phyloP scores from a whole-genome alignment of 2,888 invertebrate species.

The Diaphora mendica region DNA sequence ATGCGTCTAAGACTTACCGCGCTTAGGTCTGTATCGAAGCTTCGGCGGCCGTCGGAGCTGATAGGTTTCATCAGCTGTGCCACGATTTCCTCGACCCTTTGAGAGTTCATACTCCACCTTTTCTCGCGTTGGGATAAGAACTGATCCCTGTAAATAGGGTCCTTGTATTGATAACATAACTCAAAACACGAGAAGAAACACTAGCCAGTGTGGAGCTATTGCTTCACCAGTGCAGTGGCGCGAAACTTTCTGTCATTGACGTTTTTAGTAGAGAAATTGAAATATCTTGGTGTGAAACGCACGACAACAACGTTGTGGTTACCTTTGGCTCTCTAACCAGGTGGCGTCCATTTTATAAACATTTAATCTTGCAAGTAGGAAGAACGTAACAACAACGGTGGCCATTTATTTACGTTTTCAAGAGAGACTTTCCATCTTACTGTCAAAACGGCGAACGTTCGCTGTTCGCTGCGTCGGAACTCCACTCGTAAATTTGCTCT shows the following conservation, averaged over 20 bases:
- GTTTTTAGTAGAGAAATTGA: constrained; percentile 54
- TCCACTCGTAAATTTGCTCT: constrained; percentile 45
- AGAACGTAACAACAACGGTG: constrained; percentile 83
- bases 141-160: constrained; percentile 74
- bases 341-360: constrained; percentile 84
- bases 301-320: constrained; percentile 35
- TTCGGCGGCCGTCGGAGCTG: constrained; percentile 73
- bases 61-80: constrained; percentile 81
- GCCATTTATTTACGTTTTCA: constrained; percentile 85
- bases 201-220: constrained; percentile 51
- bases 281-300: constrained; percentile 24
- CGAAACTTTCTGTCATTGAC: constrained; percentile 79
- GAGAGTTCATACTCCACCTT: constrained; percentile 82
- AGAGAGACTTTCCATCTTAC: constrained; percentile 74
- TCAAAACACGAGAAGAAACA: constrained; percentile 59
- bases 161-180: constrained; percentile 75
- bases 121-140: constrained; percentile 68
- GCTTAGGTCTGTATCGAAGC: constrained; percentile 79
- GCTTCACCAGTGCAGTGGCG: constrained; percentile 74
- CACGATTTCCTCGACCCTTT: constrained; percentile 78
- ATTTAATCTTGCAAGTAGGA: constrained; percentile 74
- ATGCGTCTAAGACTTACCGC: constrained; percentile 66
- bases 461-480: constrained; percentile 59
- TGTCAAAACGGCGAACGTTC: constrained; percentile 63
- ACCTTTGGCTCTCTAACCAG: constrained; percentile 69